These are phyloP conservation scores for Castor canadensis DNA, from an alignment of 2,113 vertebrate species.

Conservation along the genomic window DNA sequence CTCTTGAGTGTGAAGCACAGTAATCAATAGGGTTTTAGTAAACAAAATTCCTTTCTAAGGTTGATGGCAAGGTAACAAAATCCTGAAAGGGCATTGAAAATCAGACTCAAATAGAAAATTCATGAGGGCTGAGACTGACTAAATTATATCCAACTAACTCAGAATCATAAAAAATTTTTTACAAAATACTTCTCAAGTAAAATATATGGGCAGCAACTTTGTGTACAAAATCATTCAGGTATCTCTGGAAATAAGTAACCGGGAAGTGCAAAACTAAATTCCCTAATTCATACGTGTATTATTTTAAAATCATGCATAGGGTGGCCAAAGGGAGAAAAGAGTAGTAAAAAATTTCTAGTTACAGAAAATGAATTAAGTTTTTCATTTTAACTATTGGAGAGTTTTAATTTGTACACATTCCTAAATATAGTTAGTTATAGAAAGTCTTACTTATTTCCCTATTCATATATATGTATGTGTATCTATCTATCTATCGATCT, in stretches of 20 bases:
- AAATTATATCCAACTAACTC: conserved; percentile 58
- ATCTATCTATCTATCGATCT: too few relatives aligned
- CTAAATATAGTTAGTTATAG: neutral
- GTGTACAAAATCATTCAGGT: conserved; percentile 62
- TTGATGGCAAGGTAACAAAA: conserved; percentile 37
- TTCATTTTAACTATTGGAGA: conserved; percentile 9
- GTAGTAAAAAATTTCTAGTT: neutral
- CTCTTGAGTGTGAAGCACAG: conserved; percentile 34
- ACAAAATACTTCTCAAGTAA: conserved; percentile 69
- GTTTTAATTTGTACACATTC: neutral
- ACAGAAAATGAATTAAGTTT: neutral
- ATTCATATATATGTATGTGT: neutral
- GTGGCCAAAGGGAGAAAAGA: neutral
- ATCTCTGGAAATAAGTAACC: conserved; percentile 52
- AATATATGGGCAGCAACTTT: conserved; percentile 65
- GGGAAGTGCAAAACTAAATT: conserved; percentile 61
- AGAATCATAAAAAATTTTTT: conserved; percentile 58
- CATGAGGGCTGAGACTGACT: conserved; percentile 31
- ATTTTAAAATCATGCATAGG: conserved; percentile 40
- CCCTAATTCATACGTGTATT: conserved; percentile 9
- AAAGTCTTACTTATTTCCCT: neutral
- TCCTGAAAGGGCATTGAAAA: conserved; percentile 55
- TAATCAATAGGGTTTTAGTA: conserved; percentile 36
- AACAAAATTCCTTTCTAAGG: neutral
- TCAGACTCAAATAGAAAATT: conserved; percentile 64